phyloP scores from a whole-genome alignment of 1,140 invertebrate species.

The Dysdera silvatica region DNA sequence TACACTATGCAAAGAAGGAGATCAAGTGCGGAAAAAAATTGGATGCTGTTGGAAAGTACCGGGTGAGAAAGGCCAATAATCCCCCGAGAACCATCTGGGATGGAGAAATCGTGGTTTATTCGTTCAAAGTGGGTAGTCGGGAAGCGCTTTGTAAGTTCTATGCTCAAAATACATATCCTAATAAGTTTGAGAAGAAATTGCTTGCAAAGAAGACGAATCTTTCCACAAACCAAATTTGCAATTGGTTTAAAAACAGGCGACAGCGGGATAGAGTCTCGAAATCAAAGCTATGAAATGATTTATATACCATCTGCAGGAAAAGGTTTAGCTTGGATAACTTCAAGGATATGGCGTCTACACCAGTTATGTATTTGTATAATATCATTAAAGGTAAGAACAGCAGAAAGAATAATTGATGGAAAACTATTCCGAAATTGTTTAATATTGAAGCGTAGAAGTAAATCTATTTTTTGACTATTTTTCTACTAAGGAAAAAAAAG shows the following conservation, averaged over 20 bases:
- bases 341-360: too few species aligned
- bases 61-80: constrained; percentile 94
- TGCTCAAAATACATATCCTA: constrained; percentile 62
- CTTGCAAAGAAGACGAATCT: constrained; percentile 78
- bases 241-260: constrained; percentile 96
- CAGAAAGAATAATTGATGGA: too few species aligned
- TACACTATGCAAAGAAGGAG: constrained; percentile 76
- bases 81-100: constrained; percentile 96
- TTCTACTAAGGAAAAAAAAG: too few species aligned
- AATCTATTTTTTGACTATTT: too few species aligned
- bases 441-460: too few species aligned
- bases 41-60: constrained; percentile 85
- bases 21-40: constrained; percentile 81
- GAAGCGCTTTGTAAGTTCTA: constrained; percentile 73
- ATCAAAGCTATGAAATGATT: neutral
- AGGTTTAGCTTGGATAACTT: too few species aligned
- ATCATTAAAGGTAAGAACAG: too few species aligned
- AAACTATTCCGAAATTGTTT: too few species aligned
- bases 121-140: constrained; percentile 72
- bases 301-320: too few species aligned
- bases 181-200: constrained; percentile 84
- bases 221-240: constrained; percentile 79
- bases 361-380: too few species aligned
- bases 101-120: constrained; percentile 95
- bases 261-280: constrained; percentile 65